phyloP scores from a whole-genome alignment of 2,113 vertebrate species.

The Bubo bubo region DNA sequence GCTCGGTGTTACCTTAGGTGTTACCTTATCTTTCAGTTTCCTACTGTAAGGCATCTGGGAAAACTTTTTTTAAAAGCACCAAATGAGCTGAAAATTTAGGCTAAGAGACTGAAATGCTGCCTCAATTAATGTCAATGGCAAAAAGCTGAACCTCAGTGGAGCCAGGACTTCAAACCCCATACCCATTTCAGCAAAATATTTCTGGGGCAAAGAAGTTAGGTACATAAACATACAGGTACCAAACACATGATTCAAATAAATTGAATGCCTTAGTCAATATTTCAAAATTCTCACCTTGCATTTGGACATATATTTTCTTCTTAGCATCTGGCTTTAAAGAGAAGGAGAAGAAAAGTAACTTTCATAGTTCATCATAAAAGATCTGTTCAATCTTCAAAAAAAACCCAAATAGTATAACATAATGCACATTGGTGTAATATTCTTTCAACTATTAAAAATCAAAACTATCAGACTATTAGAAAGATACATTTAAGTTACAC shows the following conservation, averaged over 20 bases:
- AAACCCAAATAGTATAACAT: background rate
- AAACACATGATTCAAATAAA: background rate
- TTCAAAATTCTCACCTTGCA: slow-evolving; percentile 85
- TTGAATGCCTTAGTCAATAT: fast-evolving
- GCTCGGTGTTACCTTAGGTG: fast-evolving
- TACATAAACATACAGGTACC: background rate
- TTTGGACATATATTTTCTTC: slow-evolving; percentile 86
- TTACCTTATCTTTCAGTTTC: background rate
- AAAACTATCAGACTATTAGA: background rate
- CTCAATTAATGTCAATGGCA: fast-evolving
- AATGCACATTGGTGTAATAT: background rate
- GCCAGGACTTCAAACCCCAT: background rate
- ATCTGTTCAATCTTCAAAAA: background rate
- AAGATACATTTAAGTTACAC: background rate
- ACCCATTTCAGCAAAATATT: background rate
- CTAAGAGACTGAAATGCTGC: background rate
- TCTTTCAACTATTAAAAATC: background rate
- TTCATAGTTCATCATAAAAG: background rate
- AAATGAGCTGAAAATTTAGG: background rate
- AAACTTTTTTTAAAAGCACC: fast-evolving
- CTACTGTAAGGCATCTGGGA: background rate
- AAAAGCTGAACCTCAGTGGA: background rate
- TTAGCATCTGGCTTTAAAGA: slow-evolving; percentile 81
- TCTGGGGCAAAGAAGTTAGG: background rate
- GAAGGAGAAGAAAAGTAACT: background rate